A percentile compares a stretch with the other conserved stretches of the same genome.
phyloP scores from a whole-genome alignment of 2,888 invertebrate genomes.

The Melinaea marsaeus region DNA sequence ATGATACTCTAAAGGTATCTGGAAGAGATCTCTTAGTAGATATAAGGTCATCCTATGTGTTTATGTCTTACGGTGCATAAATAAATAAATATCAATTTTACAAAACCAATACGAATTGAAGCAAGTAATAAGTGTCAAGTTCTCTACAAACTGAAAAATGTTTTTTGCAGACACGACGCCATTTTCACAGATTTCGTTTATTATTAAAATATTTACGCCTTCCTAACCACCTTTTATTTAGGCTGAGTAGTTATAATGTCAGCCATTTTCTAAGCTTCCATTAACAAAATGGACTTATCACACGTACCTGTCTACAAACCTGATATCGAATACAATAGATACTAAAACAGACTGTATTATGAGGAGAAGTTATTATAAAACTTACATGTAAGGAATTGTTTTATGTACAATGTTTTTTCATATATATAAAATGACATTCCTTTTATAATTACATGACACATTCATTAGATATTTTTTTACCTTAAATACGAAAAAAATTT shows the following conservation, averaged over 20 bases:
- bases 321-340: conserved; percentile 6
- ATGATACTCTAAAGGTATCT: too few relatives aligned
- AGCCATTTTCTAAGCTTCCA: conserved; percentile 34
- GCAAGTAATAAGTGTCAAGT: background rate
- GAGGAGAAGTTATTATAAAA: too few relatives aligned
- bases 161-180: conserved; percentile 10
- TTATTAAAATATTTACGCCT: conserved; percentile 56
- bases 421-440: too few relatives aligned
- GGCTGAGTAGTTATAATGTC: conserved; percentile 56
- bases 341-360: conserved; percentile 3
- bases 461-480: too few relatives aligned
- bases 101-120: background rate
- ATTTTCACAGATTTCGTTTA: conserved; percentile 29
- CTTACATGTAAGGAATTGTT: too few relatives aligned
- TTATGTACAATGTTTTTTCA: too few relatives aligned
- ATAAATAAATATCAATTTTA: too few relatives aligned
- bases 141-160: background rate
- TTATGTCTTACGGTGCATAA: too few relatives aligned
- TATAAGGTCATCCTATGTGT: too few relatives aligned
- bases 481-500: too few relatives aligned
- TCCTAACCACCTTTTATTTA: conserved; percentile 43
- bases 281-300: conserved; percentile 20
- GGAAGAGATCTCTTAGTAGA: too few relatives aligned
- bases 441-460: too few relatives aligned
- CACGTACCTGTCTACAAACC: conserved; percentile 3